These are phyloP conservation scores for Maccullochella peelii DNA, from an alignment of 2,113 vertebrate genomes.

Conservation along the genomic window DNA sequence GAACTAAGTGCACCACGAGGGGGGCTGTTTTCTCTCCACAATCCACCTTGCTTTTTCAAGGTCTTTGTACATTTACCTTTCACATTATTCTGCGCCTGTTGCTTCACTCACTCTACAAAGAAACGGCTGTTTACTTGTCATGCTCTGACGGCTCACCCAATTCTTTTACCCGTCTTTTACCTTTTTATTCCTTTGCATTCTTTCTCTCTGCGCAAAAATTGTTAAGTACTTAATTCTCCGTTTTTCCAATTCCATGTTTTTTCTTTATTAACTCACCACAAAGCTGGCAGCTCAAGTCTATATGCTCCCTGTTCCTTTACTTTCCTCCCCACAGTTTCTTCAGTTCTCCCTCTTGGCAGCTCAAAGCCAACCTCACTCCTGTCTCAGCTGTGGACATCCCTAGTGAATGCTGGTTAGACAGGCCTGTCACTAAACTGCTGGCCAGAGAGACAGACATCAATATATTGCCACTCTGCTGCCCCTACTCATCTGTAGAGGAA, in stretches of 20 bases:
- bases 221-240: constrained; percentile 30
- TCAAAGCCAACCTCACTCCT: constrained; percentile 35
- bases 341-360: constrained; percentile 32
- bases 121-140: constrained; percentile 68
- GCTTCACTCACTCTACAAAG: constrained; percentile 55
- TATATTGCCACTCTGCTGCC: constrained; percentile 57
- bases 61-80: constrained; percentile 54
- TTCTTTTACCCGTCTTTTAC: constrained; percentile 47
- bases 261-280: constrained; percentile 24
- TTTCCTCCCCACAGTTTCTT: constrained; percentile 2
- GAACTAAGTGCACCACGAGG: constrained; percentile 19
- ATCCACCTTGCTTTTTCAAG: constrained; percentile 63
- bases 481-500: constrained; percentile 58
- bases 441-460: constrained; percentile 64
- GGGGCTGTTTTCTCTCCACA: constrained; percentile 19
- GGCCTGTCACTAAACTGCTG: constrained; percentile 59
- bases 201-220: constrained; percentile 32
- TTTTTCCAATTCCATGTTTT: constrained; percentile 43
- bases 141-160: constrained; percentile 41
- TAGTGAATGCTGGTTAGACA: constrained; percentile 63
- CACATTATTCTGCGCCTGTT: constrained; percentile 61
- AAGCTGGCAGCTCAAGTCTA: constrained; percentile 36
- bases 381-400: constrained; percentile 40
- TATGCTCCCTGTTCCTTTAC: constrained; percentile 12
- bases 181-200: constrained; percentile 33